phyloP scores from a whole-genome alignment of 2,888 invertebrate genomes.

The Dioctria linearis region DNA sequence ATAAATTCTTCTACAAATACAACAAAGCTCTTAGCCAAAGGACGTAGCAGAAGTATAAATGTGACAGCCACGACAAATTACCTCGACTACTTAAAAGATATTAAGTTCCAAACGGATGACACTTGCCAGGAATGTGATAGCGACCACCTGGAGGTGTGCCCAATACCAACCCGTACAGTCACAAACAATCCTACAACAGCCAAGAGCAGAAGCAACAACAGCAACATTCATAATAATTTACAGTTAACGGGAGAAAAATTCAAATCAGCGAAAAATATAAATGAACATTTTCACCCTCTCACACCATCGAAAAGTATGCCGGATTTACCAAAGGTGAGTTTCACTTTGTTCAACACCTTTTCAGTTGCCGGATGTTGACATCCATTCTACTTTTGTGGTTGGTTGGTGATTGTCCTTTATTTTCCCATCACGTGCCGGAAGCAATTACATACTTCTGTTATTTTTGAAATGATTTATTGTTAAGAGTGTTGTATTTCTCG shows the following conservation, averaged over 20 bases:
- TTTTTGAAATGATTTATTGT: constrained; percentile 41
- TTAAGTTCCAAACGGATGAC: constrained; percentile 16
- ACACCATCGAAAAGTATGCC: constrained; percentile 60
- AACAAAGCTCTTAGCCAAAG: constrained; percentile 24
- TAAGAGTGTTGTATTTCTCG: no score
- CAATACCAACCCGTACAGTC: constrained; percentile 4
- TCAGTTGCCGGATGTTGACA: constrained; percentile 4
- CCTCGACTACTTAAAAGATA: constrained; percentile 31
- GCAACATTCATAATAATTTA: constrained; percentile 32
- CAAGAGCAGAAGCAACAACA: not conserved
- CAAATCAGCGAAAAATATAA: constrained; percentile 31
- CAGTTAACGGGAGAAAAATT: constrained; percentile 46
- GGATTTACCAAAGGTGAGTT: constrained; percentile 61
- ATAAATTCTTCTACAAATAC: constrained; percentile 12
- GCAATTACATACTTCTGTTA: constrained; percentile 29
- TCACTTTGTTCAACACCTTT: constrained; percentile 10
- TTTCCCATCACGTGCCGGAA: constrained; percentile 22
- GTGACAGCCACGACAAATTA: constrained; percentile 44
- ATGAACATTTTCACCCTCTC: constrained; percentile 53
- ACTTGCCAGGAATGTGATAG: not conserved
- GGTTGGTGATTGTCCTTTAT: constrained; percentile 12
- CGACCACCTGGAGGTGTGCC: constrained; percentile 34
- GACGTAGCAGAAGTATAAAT: constrained; percentile 44
- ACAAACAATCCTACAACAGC: not conserved
- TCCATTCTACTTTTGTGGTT: constrained; percentile 6